Evolutionary conservation across 53 echinoderm and acorn worm species (phyloP).

Genomic region (Crossaster papposus): DNA sequence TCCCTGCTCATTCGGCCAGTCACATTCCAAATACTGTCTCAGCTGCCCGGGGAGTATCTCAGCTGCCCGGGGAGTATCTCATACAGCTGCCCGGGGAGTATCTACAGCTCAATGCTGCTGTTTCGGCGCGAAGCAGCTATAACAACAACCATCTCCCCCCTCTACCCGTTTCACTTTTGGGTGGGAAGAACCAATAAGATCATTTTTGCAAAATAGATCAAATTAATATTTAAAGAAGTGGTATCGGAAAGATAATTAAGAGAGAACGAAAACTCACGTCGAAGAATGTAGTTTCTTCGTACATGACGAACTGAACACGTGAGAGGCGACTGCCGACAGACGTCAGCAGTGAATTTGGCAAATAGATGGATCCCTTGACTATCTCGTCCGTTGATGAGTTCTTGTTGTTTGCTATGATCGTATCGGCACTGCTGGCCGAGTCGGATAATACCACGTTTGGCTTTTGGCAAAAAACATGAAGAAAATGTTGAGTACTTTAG

Average conservation of each 20-base stretch:
- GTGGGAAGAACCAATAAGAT: too few species aligned
- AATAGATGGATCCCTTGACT: constrained; percentile 49
- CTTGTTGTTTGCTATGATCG: neutral
- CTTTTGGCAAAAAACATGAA: neutral
- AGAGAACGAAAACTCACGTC: constrained; percentile 48
- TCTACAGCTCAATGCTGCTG: too few species aligned
- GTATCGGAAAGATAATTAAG: neutral
- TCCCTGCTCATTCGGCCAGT: too few species aligned
- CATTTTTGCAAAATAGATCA: too few species aligned
- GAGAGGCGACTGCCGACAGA: constrained; percentile 19
- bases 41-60: too few species aligned
- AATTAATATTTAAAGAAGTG: neutral
- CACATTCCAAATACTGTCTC: too few species aligned
- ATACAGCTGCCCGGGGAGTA: too few species aligned
- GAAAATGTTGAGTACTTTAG: neutral
- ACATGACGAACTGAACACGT: constrained; percentile 73
- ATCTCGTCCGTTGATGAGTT: neutral
- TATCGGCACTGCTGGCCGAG: constrained; percentile 10
- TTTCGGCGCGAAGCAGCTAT: too few species aligned
- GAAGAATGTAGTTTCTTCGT: constrained; percentile 67
- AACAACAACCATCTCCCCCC: too few species aligned
- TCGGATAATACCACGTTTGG: constrained; percentile 8
- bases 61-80: too few species aligned
- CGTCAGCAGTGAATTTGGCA: constrained; percentile 67
- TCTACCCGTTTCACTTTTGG: too few species aligned